Base-by-base conservation (phyloP, 2,888 invertebrate species). In the Dryobota labecula region DNA sequence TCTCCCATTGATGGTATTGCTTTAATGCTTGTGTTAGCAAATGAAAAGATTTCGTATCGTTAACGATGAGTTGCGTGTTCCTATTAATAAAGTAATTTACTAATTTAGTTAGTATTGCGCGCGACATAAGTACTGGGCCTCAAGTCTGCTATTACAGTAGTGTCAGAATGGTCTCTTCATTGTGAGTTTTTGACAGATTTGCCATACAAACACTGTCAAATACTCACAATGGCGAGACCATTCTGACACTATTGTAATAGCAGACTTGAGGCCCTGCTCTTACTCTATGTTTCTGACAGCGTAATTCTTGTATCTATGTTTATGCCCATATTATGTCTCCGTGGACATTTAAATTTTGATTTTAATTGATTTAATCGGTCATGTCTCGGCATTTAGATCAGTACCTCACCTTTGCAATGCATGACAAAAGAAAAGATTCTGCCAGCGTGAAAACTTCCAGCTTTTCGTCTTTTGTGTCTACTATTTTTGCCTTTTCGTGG, bases 81-180 rank as follows among this genome's bases (percentile, higher is more conserved):
- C 53, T 45, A 60, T 64, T 78, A 75, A 75, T 75, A 71, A 62
- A 75, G 61, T 78, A n/a, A 74, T 74, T 74, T 77, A 45, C 49
- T 51, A 20, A 61, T 74, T 70, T 51, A 45, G 61, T 51, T 61
- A 61, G 38, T 62, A 24, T 57, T 71, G 11, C 33, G 18, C 18
- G 57, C 38, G 18, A 51, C 15, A 9, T 18, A 4, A 13, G 65
- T 24, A 65, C 41, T n/a, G n/a, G n/a, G n/a, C n/a, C n/a, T n/a
- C n/a, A n/a, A n/a, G n/a, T n/a, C n/a, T n/a, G n/a, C n/a, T n/a
- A n/a, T n/a, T n/a, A n/a, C n/a, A n/a, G n/a, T n/a, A n/a, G n/a
- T n/a, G n/a, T n/a, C n/a, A n/a, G n/a, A n/a, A n/a, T n/a, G n/a
- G n/a, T n/a, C n/a, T n/a, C n/a, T n/a, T n/a, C n/a, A n/a, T n/a